Conservation (phyloP, 2,113 vertebrate genomes). For the Amblyornis subalaris region DNA sequence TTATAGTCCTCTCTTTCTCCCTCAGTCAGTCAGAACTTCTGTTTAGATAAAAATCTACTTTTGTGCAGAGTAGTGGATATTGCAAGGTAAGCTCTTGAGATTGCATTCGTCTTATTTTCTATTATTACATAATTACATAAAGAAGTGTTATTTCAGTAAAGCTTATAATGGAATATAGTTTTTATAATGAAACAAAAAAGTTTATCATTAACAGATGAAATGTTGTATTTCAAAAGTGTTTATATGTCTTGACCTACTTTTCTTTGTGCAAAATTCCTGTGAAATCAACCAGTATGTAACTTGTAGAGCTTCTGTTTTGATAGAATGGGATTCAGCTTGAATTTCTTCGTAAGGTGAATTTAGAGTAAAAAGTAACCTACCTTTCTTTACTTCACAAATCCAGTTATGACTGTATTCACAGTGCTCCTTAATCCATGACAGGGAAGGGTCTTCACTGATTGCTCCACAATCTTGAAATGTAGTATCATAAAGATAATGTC, state of each 20-base stretch:
- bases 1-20: background rate
- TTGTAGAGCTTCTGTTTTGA: background rate
- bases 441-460: background rate
- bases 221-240: background rate
- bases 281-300: background rate
- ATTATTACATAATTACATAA: background rate
- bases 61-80: background rate
- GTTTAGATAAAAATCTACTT: background rate
- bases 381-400: slow-evolving; percentile 44
- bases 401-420: slow-evolving; percentile 45
- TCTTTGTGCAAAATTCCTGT: background rate
- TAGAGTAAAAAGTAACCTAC: background rate
- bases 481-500: accelerated
- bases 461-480: background rate
- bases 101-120: background rate
- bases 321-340: background rate
- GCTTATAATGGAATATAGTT: background rate
- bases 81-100: background rate
- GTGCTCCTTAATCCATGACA: background rate
- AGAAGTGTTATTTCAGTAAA: background rate
- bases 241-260: background rate
- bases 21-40: background rate
- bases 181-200: background rate
- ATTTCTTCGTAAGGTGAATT: background rate
- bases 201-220: background rate